phyloP scores from a whole-genome alignment of 1,140 invertebrate species.

The Matsumurasca onukii region DNA sequence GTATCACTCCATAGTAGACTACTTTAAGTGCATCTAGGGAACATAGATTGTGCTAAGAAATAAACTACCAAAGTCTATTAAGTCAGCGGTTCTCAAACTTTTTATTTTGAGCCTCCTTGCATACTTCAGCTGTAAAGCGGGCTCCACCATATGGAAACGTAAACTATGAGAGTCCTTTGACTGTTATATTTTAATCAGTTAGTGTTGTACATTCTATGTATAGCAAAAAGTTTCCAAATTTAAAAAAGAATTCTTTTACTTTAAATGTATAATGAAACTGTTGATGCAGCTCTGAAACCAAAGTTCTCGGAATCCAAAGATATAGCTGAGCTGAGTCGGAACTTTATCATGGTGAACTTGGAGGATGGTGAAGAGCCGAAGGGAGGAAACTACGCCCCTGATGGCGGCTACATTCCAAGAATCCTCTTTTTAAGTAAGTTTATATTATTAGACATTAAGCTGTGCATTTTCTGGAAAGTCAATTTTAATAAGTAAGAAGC shows the following conservation, averaged over 20 bases:
- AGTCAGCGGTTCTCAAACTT: too few species aligned
- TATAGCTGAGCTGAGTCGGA: conserved; percentile 54
- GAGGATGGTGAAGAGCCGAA: conserved; percentile 57
- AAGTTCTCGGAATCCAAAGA: conserved; percentile 56
- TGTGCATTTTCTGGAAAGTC: background rate
- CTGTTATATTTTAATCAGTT: too few species aligned
- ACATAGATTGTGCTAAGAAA: too few species aligned
- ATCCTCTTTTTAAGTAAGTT: conserved; percentile 51
- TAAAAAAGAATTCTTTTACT: background rate
- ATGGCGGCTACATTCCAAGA: conserved; percentile 61
- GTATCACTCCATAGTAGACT: too few species aligned
- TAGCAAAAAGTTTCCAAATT: background rate
- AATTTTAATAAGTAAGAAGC: background rate
- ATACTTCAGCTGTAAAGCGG: too few species aligned
- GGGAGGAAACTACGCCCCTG: conserved; percentile 52
- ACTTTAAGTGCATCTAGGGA: too few species aligned
- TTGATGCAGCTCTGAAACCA: conserved; percentile 52
- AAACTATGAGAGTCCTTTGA: too few species aligned
- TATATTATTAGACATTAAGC: background rate
- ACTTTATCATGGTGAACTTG: conserved; percentile 62
- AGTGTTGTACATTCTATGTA: background rate
- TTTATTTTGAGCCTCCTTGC: too few species aligned
- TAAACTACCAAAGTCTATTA: too few species aligned
- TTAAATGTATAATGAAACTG: background rate
- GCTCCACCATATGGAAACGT: too few species aligned